Evolutionary conservation across 2,113 vertebrate genomes (phyloP), one percentile per base, ranked within the genome.

Genomic region (Lanius ludovicianus): DNA sequence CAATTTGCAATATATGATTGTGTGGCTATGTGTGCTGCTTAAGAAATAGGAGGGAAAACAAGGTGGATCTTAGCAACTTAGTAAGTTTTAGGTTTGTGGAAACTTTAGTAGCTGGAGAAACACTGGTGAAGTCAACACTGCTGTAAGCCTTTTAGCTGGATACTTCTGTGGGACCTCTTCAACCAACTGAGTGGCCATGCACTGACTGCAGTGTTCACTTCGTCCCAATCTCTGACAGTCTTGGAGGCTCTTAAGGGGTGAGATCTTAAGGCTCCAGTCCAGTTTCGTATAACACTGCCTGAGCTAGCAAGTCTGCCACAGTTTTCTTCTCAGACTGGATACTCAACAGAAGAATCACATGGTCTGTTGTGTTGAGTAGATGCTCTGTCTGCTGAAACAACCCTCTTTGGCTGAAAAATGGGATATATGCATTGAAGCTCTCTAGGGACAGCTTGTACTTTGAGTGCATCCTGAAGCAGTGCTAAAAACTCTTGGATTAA

Each of bases 171-270:
- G 39, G 20, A 84, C 82, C 15, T 64, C n/a, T 91, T 78, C 2
- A 7, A 47, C 15, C 20, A 46, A 33, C 56, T 41, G n/a, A 74
- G 39, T 33, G 20, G 4, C 7, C 44, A 1, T n/a, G 17, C 4
- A 13, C 11, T 0, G 2, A 13, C 11, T 0, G 2, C 37, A 44
- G 8, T 33, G n/a, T 56, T 79, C 27, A 10, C 44, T 65, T 67
- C 18, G 11, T 42, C 86, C 25, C 16, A 14, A 1, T 37, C 28
- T 28, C 67, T 5, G 1, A 2, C 8, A 27, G 41, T 2, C n/a
- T 46, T 84, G n/a, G 67, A 89, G 35, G 19, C 19, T 47, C 35
- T 46, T 86, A 67, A 25, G 21, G 21, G 9, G 3, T 74, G 70
- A 41, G 15, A 37, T 68, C 13, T 53, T 42, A 41, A 62, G n/a